phyloP scores from a whole-genome alignment of 2,888 invertebrate genomes.

The Balanococcus diminutus region DNA sequence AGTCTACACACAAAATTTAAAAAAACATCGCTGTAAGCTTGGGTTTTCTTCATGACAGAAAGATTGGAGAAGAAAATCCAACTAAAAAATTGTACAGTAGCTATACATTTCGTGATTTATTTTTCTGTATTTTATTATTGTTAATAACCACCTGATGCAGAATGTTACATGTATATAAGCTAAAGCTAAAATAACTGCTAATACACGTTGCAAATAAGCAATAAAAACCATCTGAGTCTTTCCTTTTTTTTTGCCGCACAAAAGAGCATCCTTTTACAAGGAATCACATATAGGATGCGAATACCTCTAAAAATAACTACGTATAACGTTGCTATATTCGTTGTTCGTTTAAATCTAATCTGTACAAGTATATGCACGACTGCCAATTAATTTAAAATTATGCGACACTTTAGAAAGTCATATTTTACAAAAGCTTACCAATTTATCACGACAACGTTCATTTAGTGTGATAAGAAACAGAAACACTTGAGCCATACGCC shows the following conservation, averaged over 20 bases:
- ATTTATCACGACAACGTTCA: conserved; percentile 22
- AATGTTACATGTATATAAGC: not conserved
- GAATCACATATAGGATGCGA: not conserved
- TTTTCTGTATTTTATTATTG: not conserved
- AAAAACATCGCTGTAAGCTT: no score
- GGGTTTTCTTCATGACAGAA: not conserved
- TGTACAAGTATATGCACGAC: conserved; percentile 11
- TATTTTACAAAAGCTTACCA: conserved; percentile 15
- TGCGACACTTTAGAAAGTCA: conserved; percentile 2
- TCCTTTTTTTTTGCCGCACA: not conserved
- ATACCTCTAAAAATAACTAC: not conserved
- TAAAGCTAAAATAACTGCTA: not conserved
- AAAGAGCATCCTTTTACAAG: not conserved
- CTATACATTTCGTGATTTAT: not conserved
- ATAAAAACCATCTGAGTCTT: conserved; percentile 38
- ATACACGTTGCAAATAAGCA: conserved; percentile 17
- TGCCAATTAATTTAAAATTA: conserved; percentile 34
- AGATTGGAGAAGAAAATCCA: not conserved
- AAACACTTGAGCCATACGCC: not conserved
- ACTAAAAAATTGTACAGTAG: not conserved
- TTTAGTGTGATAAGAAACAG: conserved; percentile 16
- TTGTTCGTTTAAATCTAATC: conserved; percentile 4
- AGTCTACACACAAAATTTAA: no score
- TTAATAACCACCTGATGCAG: conserved; percentile 22
- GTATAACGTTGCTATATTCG: not conserved